Evolutionary conservation across 2,113 vertebrate genomes (phyloP).

Genomic region (Osmerus mordax): DNA sequence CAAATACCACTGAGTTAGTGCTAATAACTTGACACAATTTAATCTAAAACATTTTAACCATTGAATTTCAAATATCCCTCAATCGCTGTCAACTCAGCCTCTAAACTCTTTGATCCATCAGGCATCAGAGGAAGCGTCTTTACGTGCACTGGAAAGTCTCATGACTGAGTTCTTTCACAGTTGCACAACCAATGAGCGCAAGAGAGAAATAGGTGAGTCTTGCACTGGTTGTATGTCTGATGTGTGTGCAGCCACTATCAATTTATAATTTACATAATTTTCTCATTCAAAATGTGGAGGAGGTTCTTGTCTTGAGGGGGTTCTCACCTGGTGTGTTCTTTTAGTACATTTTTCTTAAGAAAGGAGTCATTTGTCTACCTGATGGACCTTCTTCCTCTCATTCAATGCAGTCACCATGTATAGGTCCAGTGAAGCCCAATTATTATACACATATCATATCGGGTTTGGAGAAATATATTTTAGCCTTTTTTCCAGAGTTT

Average conservation of each 20-base stretch:
- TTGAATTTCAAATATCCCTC: background rate
- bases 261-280: background rate
- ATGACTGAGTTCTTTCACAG: slow-evolving; percentile 99
- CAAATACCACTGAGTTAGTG: slow-evolving; percentile 20
- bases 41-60: background rate
- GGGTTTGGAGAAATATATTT: no score
- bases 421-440: no score
- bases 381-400: no score
- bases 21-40: background rate
- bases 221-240: background rate
- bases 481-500: no score
- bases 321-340: no score
- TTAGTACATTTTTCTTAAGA: no score
- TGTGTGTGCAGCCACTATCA: no score
- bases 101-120: slow-evolving; percentile 45
- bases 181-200: slow-evolving; percentile 94
- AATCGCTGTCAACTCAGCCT: background rate
- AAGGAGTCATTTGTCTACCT: no score
- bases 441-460: no score
- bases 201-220: slow-evolving; percentile 92
- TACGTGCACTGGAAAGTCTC: slow-evolving; percentile 90
- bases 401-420: no score
- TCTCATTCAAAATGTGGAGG: background rate
- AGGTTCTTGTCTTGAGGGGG: no score
- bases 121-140: slow-evolving; percentile 91